Conservation (phyloP, 2,888 invertebrate species). For the Hipparchia sbordonii region DNA sequence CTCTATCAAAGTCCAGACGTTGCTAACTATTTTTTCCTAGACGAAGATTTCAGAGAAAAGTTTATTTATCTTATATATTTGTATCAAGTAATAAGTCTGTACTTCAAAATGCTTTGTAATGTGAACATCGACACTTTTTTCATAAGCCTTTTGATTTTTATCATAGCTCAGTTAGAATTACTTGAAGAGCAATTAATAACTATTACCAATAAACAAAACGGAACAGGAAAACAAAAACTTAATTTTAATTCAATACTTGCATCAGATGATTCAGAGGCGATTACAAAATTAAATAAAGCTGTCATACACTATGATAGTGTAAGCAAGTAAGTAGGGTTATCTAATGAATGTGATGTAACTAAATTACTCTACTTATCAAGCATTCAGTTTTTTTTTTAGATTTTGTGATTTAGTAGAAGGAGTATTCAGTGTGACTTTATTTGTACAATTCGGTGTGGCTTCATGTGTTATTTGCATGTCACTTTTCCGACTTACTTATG, state of each 20-base stretch:
- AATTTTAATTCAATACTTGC: background rate
- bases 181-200: conserved; percentile 54
- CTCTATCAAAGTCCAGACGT: conserved; percentile 49
- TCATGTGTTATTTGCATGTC: conserved; percentile 65
- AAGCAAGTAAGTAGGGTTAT: conserved; percentile 53
- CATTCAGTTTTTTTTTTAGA: conserved; percentile 51
- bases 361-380: background rate
- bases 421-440: conserved; percentile 56
- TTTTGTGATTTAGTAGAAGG: conserved; percentile 57
- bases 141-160: conserved; percentile 57
- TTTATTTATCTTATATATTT: conserved; percentile 57
- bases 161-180: conserved; percentile 62
- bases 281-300: conserved; percentile 51
- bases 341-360: background rate
- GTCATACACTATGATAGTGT: conserved; percentile 57
- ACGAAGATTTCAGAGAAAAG: conserved; percentile 46
- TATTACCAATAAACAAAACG: conserved; percentile 43
- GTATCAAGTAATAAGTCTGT: conserved; percentile 59
- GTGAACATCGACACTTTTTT: conserved; percentile 61
- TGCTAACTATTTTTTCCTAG: conserved; percentile 57
- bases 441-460: conserved; percentile 61
- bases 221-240: background rate
- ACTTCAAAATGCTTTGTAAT: conserved; percentile 55
- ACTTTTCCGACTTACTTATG: conserved; percentile 64
- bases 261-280: conserved; percentile 35